Evolutionary conservation across 2,888 invertebrate species (phyloP), one percentile per base, ranked within the genome.

Genomic region (Hyposoter didymator): DNA sequence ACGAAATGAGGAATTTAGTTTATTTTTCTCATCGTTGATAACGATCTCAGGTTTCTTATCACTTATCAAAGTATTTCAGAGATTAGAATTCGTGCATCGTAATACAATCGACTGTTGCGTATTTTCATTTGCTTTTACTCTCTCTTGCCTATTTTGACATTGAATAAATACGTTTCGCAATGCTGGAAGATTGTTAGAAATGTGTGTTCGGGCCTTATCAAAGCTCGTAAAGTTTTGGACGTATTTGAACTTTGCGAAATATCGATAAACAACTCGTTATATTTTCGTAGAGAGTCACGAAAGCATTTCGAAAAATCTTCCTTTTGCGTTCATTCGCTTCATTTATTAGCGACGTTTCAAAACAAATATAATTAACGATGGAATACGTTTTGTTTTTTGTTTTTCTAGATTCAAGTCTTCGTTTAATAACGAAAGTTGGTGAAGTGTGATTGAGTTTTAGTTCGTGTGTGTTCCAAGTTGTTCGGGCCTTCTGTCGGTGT

Each of bases 401-500:
- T 28, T 45, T 69, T n/a, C 28, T 47, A 69, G 28, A 69, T 69
- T 14, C 19, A 69, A 47, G 45, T 28, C 17, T 12, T 47, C 14
- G n/a, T 72, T 78, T 86, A 89, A 90, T 88, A 89, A 92, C 91
- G 91, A 88, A 87, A 90, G 88, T 89, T 88, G 88, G 88, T 88
- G 90, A 90, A 91, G 89, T 89, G 88, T 19, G 74, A 74, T 52
- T 70, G 78, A 78, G 78, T 17, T 39, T 39, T 39, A 19, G 66
- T 67, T 49, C 47, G 72, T 39, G 66, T 47, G 67, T 75, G 80
- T 39, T 39, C 76, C 72, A 55, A 82, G 73, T 78, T 79, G 52
- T 70, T 45, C 66, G 72, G 43, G 70, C 66, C 35, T 75, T 82
- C 82, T 75, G 69, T 70, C 55, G n/a, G 59, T 43, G 35, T 45